Conservation (phyloP, 2,888 invertebrate genomes). For the Drosophila lutescens region DNA sequence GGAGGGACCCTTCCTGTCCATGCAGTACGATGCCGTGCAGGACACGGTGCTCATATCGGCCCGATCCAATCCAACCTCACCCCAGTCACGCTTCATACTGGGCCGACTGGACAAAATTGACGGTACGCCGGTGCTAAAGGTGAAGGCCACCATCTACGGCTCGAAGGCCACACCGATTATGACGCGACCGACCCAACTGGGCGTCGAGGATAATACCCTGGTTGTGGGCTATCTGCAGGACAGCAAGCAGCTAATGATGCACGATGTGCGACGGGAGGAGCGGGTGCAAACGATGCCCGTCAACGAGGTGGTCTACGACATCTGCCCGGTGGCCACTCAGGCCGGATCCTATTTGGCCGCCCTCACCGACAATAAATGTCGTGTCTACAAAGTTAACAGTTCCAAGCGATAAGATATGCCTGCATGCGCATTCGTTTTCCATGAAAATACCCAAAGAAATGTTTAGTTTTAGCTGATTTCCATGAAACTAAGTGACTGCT, state of each 20-base stretch:
- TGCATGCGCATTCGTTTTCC: conserved; percentile 8
- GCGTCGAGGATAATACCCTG: conserved; percentile 86
- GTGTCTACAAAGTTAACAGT: conserved; percentile 87
- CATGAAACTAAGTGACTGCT: background rate
- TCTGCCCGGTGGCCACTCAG: conserved; percentile 86
- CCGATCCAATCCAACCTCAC: conserved; percentile 86
- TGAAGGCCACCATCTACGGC: conserved; percentile 88
- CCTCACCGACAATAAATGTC: conserved; percentile 88
- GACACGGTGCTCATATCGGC: conserved; percentile 89
- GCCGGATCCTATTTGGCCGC: conserved; percentile 87
- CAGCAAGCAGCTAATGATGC: conserved; percentile 87
- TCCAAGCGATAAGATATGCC: conserved; percentile 16
- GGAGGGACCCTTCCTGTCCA: conserved; percentile 91
- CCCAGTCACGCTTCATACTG: conserved; percentile 86
- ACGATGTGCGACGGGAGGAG: conserved; percentile 87
- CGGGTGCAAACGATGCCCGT: conserved; percentile 86
- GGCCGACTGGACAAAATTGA: conserved; percentile 85
- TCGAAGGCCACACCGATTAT: conserved; percentile 88
- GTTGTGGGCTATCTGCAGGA: conserved; percentile 91
- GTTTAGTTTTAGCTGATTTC: conserved; percentile 11
- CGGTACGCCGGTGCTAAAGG: conserved; percentile 85
- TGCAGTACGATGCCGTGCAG: conserved; percentile 88
- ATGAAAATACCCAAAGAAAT: conserved; percentile 28
- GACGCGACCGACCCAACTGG: conserved; percentile 85
- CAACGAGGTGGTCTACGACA: conserved; percentile 88